Base-by-base conservation (phyloP, 1,140 invertebrate genomes). In the Drosophila willistoni region DNA sequence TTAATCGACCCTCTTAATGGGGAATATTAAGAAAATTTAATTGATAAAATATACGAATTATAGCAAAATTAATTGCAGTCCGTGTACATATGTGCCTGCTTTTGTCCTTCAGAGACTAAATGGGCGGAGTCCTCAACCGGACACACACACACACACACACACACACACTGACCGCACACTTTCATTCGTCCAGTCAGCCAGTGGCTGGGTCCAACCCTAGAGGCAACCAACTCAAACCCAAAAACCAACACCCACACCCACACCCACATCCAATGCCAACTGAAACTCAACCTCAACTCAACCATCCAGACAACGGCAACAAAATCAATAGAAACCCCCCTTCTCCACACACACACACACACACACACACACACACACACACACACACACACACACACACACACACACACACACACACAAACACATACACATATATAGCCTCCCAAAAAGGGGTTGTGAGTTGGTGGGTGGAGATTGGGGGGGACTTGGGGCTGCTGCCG, bases 281-380 rank as follows among this genome's bases (percentile, higher is more conserved):
- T 51, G 6, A 51, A 51, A 51, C 44, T 51, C 44, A 29, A 29
- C 29, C 29, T 29, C 29, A 51, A 51, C 44, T 51, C 44, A 51
- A 22, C 44, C 44, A 51, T 51, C 44, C 44, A 51, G 44, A 51
- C 44, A 51, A 51, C 44, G 44, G 44, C 44, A 51, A 51, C 56
- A 84, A 85, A 85, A 85, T 85, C 81, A 84, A 85, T 83, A 83
- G 79, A 72, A 75, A 79, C 71, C 79, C 44, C 10, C 17, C 17
- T 19, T 3, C 10, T 10, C 6, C 17, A 17, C n/a, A 12, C 36
- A 34, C 33, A 34, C 33, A 34, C 36, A 12, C 1, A 39, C 9
- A 7, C 10, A 39, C 2, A 39, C 0, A 39, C 10, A 39, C 36
- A 39, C n/a, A 12, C 36, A 34, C 33, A 34, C 33, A 34, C 36